phyloP scores from a whole-genome alignment of 2,113 vertebrate genomes.

The Festucalex cinctus region DNA sequence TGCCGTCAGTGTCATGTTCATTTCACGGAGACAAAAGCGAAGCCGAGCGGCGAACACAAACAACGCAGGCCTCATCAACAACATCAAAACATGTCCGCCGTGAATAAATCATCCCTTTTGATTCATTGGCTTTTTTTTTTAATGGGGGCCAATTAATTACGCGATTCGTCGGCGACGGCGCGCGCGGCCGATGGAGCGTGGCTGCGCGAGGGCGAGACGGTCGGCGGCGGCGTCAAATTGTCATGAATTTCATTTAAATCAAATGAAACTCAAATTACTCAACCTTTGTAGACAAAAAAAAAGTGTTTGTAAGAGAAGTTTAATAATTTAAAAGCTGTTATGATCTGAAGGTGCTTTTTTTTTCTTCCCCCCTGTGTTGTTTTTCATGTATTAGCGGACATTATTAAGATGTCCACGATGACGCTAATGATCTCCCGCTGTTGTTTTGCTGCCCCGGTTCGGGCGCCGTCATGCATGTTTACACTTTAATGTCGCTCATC shows the following conservation, averaged over 20 bases:
- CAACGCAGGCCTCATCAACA: neutral
- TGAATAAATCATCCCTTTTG: neutral
- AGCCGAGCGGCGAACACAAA: neutral
- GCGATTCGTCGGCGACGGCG: neutral
- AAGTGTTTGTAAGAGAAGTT: too few relatives aligned
- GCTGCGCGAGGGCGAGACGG: neutral
- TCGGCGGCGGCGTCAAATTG: neutral
- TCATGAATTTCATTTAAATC: neutral
- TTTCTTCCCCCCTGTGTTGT: neutral
- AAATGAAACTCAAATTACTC: neutral
- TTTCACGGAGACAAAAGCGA: neutral
- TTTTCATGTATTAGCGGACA: neutral
- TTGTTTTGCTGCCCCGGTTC: neutral
- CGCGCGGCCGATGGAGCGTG: neutral
- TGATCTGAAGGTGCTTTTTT: too few relatives aligned
- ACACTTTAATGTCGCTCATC: neutral
- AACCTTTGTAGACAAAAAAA: too few relatives aligned
- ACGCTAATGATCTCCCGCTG: neutral
- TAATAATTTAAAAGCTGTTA: too few relatives aligned
- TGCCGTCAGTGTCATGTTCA: neutral
- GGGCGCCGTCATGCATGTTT: neutral
- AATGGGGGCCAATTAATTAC: neutral
- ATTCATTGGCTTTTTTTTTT: neutral
- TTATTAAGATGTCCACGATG: neutral
- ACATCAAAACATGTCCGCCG: neutral